phyloP scores from a whole-genome alignment of 2,888 invertebrate genomes.

The Zootermopsis nevadensis region DNA sequence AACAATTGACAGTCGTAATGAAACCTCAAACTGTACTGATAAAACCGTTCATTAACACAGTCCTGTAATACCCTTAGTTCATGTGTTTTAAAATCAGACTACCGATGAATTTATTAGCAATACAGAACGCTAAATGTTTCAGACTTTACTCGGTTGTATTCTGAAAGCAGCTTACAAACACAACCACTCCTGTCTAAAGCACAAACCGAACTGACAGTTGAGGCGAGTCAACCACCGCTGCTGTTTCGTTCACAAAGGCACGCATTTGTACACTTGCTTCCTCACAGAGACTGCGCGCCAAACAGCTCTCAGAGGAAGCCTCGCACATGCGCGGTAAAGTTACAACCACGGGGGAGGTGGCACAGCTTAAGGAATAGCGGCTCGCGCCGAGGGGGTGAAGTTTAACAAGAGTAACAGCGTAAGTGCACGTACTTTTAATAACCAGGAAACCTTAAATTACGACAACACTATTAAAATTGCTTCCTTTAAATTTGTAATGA shows the following conservation, averaged over 20 bases:
- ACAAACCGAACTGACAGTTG: slow-evolving; percentile 32
- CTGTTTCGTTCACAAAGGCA: no score
- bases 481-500: not conserved
- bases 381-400: not conserved
- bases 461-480: not conserved
- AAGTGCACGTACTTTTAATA: slow-evolving; percentile 1
- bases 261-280: no score
- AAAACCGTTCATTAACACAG: not conserved
- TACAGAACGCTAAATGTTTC: not conserved
- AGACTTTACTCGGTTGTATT: slow-evolving; percentile 7
- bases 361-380: not conserved
- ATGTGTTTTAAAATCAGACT: not conserved
- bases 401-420: not conserved
- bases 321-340: slow-evolving; percentile 2
- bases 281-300: not conserved
- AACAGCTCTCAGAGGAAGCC: not conserved
- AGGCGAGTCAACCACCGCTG: no score
- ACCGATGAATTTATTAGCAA: not conserved
- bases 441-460: not conserved
- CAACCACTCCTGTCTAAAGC: not conserved
- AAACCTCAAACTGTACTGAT: not conserved
- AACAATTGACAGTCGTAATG: not conserved
- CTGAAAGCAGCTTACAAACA: not conserved
- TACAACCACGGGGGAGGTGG: not conserved
- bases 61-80: not conserved